phyloP scores from a whole-genome alignment of 2,113 vertebrate genomes.

The Phaethon lepturus region DNA sequence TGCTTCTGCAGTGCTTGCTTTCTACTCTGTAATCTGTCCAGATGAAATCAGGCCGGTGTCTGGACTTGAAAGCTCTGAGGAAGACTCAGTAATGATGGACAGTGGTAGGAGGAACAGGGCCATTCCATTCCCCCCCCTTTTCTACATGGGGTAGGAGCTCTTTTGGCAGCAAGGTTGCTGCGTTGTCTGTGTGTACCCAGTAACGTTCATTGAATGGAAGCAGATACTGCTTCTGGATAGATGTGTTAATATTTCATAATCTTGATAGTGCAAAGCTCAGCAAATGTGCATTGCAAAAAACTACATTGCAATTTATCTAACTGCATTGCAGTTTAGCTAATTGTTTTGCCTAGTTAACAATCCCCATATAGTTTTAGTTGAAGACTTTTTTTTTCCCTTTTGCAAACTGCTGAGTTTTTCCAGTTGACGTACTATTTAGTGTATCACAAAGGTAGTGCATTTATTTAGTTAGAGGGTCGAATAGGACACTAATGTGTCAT shows the following conservation, averaged over 20 bases:
- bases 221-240: neutral
- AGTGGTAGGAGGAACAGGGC: neutral
- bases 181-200: neutral
- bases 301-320: neutral
- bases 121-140: rapidly evolving
- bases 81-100: rapidly evolving
- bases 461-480: neutral
- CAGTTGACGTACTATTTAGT: neutral
- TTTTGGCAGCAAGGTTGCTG: neutral
- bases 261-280: neutral
- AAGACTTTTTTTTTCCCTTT: neutral
- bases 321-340: neutral
- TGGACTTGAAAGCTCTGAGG: neutral
- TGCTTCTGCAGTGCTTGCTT: neutral
- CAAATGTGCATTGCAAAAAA: neutral
- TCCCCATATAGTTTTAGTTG: rapidly evolving
- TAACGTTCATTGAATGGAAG: neutral
- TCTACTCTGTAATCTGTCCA: neutral
- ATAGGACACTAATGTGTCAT: neutral
- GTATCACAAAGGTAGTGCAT: neutral
- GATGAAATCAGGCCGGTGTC: neutral
- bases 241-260: neutral
- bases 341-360: neutral
- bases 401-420: neutral
- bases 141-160: neutral